phyloP scores from a whole-genome alignment of 2,888 invertebrate species.

The Anthophora plumipes region DNA sequence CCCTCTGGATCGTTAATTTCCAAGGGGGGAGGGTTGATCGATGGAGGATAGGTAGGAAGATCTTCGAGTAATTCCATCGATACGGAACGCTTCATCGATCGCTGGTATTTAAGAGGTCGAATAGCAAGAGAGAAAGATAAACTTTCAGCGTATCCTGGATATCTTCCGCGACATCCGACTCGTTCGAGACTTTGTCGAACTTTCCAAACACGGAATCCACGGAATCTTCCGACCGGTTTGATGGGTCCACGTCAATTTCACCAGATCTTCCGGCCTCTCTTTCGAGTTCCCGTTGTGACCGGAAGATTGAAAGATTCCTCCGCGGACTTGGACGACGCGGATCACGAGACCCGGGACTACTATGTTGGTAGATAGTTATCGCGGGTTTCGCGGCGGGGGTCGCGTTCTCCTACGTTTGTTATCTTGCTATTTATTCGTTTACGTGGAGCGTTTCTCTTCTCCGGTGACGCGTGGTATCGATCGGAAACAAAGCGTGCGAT shows the following conservation, averaged over 20 bases:
- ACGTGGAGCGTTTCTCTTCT: constrained; percentile 17
- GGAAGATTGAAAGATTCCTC: constrained; percentile 5
- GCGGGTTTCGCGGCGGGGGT: constrained; percentile 7
- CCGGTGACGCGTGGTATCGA: constrained; percentile 6
- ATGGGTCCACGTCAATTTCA: constrained; percentile 8
- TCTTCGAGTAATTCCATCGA: neutral
- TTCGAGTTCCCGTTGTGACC: constrained; percentile 15
- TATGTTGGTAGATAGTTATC: neutral
- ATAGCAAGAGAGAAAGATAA: neutral
- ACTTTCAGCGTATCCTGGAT: no score
- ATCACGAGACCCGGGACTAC: no score
- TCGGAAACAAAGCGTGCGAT: constrained; percentile 34
- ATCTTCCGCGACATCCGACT: neutral
- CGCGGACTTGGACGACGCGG: neutral
- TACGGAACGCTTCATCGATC: neutral
- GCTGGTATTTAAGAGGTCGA: constrained; percentile 13
- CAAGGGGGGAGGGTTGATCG: neutral
- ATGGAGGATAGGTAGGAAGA: neutral
- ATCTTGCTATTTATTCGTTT: constrained; percentile 21
- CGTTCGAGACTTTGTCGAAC: neutral
- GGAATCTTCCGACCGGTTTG: constrained; percentile 2
- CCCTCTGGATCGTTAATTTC: neutral
- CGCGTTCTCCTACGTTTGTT: neutral
- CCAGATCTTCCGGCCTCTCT: constrained; percentile 5
- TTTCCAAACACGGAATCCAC: constrained; percentile 36